Percentiles rank a stretch among this genome's conserved stretches.
Conservation (phyloP, 1,140 invertebrate genomes). For the Drosophila athabasca region DNA sequence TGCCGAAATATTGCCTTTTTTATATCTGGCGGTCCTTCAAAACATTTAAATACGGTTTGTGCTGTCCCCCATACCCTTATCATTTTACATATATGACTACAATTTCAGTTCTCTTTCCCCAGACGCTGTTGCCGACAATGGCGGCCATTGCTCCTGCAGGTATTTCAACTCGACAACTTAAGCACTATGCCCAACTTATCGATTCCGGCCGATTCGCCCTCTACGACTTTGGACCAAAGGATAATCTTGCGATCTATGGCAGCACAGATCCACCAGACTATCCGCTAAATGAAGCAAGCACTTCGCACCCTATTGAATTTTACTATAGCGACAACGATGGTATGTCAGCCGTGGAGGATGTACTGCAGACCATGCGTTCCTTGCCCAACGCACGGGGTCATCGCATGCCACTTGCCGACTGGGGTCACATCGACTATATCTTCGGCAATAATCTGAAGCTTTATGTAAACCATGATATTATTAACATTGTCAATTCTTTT, state of each 20-base stretch:
- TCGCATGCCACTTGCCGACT: neutral
- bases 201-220: neutral
- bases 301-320: neutral
- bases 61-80: no score
- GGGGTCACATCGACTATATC: constrained; percentile 1
- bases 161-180: neutral
- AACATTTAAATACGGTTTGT: neutral
- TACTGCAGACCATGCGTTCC: neutral
- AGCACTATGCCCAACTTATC: neutral
- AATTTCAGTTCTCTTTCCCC: no score
- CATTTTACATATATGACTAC: no score
- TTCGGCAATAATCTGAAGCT: neutral
- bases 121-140: neutral
- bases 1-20: neutral
- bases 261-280: neutral
- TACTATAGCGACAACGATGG: neutral
- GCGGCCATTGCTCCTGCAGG: neutral
- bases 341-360: neutral
- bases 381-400: neutral
- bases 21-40: neutral
- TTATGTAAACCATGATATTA: neutral
- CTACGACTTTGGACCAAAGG: neutral
- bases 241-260: neutral
- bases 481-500: neutral
- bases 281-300: neutral